Evolutionary conservation across 2,888 invertebrate genomes (phyloP).

Genomic region (Xylota sylvarum): DNA sequence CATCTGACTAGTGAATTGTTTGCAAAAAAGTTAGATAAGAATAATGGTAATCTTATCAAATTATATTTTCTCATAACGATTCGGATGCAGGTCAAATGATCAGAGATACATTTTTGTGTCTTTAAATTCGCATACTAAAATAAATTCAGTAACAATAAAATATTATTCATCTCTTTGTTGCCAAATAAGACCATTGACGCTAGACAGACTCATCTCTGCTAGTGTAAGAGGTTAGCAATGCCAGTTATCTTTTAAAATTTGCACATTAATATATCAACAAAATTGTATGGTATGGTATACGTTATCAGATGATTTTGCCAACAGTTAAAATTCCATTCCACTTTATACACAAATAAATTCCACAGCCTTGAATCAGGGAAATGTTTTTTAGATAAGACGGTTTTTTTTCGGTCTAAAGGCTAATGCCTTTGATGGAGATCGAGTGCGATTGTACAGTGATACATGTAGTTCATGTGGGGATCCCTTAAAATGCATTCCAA

Average conservation of each 20-base stretch:
- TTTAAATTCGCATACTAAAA: not conserved
- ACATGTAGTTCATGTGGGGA: too few species aligned
- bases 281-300: not conserved
- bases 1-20: slow-evolving; percentile 8
- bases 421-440: not conserved
- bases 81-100: not conserved
- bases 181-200: slow-evolving; percentile 29
- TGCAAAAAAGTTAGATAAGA: slow-evolving; percentile 29
- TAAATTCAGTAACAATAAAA: too few species aligned
- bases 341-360: slow-evolving; percentile 44
- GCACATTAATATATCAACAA: not conserved
- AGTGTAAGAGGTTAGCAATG: not conserved
- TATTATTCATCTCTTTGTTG: slow-evolving; percentile 16
- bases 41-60: slow-evolving; percentile 34
- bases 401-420: not conserved
- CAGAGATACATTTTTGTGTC: not conserved
- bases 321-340: slow-evolving; percentile 38
- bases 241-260: slow-evolving; percentile 12
- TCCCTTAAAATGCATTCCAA: too few species aligned
- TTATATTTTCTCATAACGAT: not conserved
- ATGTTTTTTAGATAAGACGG: not conserved
- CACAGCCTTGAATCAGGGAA: slow-evolving; percentile 42
- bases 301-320: slow-evolving; percentile 20
- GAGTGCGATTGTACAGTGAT: not conserved
- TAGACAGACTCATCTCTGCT: not conserved